Conservation (phyloP, 2,113 vertebrate genomes). For the Calonectris borealis region DNA sequence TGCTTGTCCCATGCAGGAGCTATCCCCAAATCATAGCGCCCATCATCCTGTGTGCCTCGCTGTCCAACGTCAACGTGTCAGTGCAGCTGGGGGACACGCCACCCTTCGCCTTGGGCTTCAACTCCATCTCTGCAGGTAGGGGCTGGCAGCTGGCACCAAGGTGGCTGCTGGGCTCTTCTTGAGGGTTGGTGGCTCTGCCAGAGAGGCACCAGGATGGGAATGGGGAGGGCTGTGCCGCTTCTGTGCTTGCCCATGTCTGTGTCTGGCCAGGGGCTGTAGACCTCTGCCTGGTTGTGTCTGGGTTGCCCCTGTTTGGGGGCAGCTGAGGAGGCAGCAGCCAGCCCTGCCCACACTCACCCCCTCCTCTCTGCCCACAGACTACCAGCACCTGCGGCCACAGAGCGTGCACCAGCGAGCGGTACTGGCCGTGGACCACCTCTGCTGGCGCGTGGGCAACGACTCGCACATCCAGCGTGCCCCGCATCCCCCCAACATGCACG, state of each 20-base stretch:
- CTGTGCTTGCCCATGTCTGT: background rate
- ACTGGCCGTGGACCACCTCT: slow-evolving; percentile 89
- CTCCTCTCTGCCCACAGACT: slow-evolving; percentile 60
- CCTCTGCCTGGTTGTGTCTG: background rate
- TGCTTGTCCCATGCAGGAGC: slow-evolving; percentile 63
- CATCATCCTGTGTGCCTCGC: slow-evolving; percentile 83
- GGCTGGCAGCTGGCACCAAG: background rate
- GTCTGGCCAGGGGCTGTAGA: background rate
- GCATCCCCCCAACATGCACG: slow-evolving; percentile 91
- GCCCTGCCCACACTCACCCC: background rate
- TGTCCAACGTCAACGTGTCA: slow-evolving; percentile 91
- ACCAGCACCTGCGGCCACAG: slow-evolving; percentile 79
- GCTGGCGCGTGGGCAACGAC: slow-evolving; percentile 96
- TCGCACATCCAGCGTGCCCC: slow-evolving; percentile 96
- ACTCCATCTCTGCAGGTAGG: slow-evolving; percentile 87
- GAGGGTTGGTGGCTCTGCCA: background rate
- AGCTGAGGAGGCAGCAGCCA: background rate
- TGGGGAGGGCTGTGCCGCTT: rapidly evolving
- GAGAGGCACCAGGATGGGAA: background rate
- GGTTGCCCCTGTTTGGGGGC: background rate
- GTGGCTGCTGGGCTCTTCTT: background rate
- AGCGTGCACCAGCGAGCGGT: slow-evolving; percentile 85
- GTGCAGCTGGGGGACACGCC: slow-evolving; percentile 93
- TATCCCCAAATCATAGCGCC: slow-evolving; percentile 88
- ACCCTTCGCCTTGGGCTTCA: slow-evolving; percentile 92